phyloP scores from a whole-genome alignment of 2,797 vertebrate genomes.

The Tapirus indicus region DNA sequence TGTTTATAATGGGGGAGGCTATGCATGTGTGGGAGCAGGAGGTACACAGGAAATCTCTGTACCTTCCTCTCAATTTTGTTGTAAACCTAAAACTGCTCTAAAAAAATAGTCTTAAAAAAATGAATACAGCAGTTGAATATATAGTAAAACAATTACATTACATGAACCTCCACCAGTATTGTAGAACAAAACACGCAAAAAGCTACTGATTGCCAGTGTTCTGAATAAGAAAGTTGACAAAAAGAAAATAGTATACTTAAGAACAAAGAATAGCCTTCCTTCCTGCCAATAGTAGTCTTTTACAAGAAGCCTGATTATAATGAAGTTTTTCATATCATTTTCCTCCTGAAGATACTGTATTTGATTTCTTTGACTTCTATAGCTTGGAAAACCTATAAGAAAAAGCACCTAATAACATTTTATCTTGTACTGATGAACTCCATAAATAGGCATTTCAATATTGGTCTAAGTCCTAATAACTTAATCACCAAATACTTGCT shows the following conservation, averaged over 20 bases:
- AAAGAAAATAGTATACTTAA: background rate
- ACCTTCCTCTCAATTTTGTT: no score
- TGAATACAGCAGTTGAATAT: background rate
- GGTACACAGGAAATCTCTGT: no score
- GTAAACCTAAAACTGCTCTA: no score
- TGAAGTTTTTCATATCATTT: background rate
- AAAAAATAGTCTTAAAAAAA: background rate
- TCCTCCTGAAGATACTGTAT: background rate
- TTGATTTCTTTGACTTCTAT: background rate
- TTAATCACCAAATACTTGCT: background rate
- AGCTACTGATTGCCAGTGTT: background rate
- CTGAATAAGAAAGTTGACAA: background rate
- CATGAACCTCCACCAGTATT: background rate
- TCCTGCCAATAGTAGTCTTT: background rate
- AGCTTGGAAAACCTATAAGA: background rate
- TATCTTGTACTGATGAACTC: background rate
- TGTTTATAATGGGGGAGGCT: no score
- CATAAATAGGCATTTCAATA: background rate
- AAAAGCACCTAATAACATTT: background rate
- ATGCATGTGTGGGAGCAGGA: no score
- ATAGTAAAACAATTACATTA: background rate
- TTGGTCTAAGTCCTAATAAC: background rate
- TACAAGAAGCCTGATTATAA: background rate
- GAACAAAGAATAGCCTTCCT: background rate
- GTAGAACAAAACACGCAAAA: background rate